Evolutionary conservation across 23 tunicate species (phyloP), one percentile per base, ranked within the genome.

Genomic region (Ascidia mentula): DNA sequence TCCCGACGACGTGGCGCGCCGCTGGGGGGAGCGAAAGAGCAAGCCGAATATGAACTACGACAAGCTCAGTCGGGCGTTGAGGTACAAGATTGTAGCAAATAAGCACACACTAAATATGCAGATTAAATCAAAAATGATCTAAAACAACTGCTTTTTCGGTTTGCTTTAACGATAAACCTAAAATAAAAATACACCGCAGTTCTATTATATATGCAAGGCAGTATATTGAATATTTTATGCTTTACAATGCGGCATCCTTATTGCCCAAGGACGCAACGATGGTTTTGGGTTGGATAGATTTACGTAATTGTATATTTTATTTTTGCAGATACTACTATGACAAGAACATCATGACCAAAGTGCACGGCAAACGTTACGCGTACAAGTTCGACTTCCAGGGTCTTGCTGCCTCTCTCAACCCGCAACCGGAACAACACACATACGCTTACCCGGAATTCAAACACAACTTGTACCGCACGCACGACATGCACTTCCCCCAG

Each of bases 1-100:
- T 77, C 99, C 99, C 15, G 99, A 96, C 61, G 99, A 96, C 60
- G 99, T 96, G 0, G 99, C 99, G 18, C 72, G 99, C 35, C 65
- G 96, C 24, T 96, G 99, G 99, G 99, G 99, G 37, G 94, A 91
- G 73, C 72, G 99, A 20, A 96, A 96, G 73, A 92, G 95, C 92
- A 96, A 96, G 40, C 99, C 99, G 9, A 96, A 96, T 74, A 96
- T 96, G 99, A 96, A 96, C 84, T 96, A 96, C 84, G 99, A 92
- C 82, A 96, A 96, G 77, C 80, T 96, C 26, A 91, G 97, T 73
- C 77, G 99, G 35, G 99, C 99, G 12, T 69, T 96, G 1, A 85
- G 99, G 99, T 96, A 72, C 36, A 80, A 33, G 53, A 9, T 42
- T 42, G 15, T 42, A 15, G 53, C 12, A 42, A 42, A 42, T 12